Evolutionary conservation across 2,888 invertebrate species (phyloP).

Genomic region (Heliconius erato): DNA sequence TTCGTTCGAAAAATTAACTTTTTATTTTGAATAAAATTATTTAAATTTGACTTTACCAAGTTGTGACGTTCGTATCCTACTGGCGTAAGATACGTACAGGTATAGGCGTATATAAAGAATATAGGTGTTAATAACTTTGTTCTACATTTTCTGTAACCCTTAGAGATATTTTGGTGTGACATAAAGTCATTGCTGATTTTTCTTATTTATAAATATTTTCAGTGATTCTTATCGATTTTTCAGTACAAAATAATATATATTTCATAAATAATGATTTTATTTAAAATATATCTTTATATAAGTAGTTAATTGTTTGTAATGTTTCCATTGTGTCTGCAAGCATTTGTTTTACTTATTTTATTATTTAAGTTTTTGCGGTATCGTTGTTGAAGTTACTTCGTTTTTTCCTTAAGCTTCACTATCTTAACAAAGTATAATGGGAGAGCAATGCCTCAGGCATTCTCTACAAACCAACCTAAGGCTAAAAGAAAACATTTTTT

Average conservation of each 20-base stretch:
- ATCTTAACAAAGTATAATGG: conserved; percentile 20
- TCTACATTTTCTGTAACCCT: background rate
- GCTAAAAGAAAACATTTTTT: conserved; percentile 16
- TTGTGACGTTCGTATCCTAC: background rate
- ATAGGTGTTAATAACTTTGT: background rate
- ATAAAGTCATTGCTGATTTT: background rate
- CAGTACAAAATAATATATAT: background rate
- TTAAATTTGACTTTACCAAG: background rate
- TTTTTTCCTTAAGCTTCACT: background rate
- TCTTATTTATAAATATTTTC: no score
- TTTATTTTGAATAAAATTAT: background rate
- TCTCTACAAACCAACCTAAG: conserved; percentile 5
- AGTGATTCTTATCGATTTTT: no score
- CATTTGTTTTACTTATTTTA: background rate
- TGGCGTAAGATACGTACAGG: no score
- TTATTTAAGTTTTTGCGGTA: conserved; percentile 8
- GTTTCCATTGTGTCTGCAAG: background rate
- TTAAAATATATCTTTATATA: background rate
- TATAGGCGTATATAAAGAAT: background rate
- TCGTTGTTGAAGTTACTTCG: background rate
- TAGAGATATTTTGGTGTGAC: background rate
- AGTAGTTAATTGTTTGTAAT: background rate
- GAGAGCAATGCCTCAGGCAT: conserved; percentile 10
- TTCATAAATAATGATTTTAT: background rate
- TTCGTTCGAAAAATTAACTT: background rate